Percentiles rank a stretch among this genome's conserved stretches.
Conservation (phyloP, 2,888 invertebrate species). For the Cheilosia variabilis region DNA sequence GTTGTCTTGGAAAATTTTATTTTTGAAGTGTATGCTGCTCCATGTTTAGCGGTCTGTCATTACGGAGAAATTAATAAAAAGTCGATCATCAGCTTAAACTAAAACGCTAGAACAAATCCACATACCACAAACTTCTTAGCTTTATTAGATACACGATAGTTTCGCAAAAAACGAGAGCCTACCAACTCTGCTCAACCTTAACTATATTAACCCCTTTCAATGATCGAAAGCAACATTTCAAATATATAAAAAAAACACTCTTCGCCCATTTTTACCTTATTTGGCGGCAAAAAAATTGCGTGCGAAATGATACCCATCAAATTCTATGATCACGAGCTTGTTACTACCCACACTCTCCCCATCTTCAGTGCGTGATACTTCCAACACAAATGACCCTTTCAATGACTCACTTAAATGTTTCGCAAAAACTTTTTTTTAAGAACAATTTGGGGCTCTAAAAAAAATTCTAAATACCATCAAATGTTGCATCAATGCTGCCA, state of each 20-base stretch:
- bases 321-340: background rate
- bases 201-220: no score
- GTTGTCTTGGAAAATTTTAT: no score
- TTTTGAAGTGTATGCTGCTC: no score
- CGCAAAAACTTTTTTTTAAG: constrained; percentile 30
- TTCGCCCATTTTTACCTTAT: background rate
- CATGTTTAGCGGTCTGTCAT: accelerated
- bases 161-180: no score
- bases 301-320: background rate
- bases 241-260: background rate
- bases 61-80: no score
- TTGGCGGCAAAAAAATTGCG: background rate
- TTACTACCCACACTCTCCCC: no score
- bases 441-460: constrained; percentile 42
- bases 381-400: constrained; percentile 36
- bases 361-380: background rate
- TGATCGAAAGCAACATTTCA: no score
- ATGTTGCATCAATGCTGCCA: constrained; percentile 45
- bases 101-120: no score
- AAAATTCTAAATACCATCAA: constrained; percentile 46
- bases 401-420: constrained; percentile 45
- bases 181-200: no score
- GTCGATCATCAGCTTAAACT: no score
- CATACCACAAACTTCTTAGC: no score
- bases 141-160: no score